A percentile compares a stretch with the other conserved stretches of the same genome.
These are phyloP conservation scores for Apis cerana DNA, from an alignment of 1,140 invertebrate species.

Conservation along the genomic window DNA sequence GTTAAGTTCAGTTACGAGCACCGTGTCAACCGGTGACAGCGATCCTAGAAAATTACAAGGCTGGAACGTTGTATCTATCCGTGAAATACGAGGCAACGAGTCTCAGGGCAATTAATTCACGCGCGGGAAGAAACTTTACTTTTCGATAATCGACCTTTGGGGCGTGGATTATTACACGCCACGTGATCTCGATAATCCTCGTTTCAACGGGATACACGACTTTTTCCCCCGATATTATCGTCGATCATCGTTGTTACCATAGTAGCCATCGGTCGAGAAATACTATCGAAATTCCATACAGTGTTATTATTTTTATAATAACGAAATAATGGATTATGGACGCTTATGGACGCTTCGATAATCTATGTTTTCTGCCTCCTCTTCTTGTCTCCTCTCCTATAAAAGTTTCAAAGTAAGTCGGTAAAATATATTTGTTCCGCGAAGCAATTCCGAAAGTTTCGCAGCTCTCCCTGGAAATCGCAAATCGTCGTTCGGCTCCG, in stretches of 20 bases:
- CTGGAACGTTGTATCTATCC: constrained; percentile 3
- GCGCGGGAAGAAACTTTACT: constrained; percentile 11
- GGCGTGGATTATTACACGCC: neutral
- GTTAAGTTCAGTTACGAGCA: constrained; percentile 58
- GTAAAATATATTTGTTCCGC: neutral
- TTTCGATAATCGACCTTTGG: constrained; percentile 7
- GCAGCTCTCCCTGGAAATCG: constrained; percentile 35
- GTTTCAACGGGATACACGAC: neutral
- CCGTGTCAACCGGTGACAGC: constrained; percentile 54
- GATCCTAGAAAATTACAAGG: constrained; percentile 43
- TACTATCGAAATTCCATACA: too few species aligned
- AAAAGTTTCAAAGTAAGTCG: neutral
- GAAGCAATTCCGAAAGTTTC: constrained; percentile 9
- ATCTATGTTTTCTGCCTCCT: neutral
- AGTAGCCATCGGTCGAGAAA: neutral
- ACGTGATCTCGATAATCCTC: neutral
- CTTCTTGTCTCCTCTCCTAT: neutral
- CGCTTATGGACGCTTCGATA: neutral
- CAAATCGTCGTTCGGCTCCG: constrained; percentile 46
- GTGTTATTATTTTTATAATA: neutral
- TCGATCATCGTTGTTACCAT: neutral
- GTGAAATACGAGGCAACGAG: constrained; percentile 14
- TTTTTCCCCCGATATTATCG: constrained; percentile 6
- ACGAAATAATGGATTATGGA: neutral
- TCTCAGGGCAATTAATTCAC: constrained; percentile 18